Evolutionary conservation across 2,888 invertebrate species (phyloP).

Genomic region (Stenodema calcarata): DNA sequence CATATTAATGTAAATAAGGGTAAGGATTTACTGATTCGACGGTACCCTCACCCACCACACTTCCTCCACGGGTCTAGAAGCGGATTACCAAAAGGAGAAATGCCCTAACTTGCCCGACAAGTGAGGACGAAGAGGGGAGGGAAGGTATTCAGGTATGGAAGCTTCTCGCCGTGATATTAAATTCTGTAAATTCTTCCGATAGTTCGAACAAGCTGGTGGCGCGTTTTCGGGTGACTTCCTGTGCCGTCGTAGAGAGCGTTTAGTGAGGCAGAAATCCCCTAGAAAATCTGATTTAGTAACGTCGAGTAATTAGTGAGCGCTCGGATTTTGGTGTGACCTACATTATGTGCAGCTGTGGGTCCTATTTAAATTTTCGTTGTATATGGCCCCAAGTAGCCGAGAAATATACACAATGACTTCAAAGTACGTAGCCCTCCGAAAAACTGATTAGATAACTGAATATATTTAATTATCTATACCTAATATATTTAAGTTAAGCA

Average conservation of each 20-base stretch:
- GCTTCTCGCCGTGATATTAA: slow-evolving; percentile 7
- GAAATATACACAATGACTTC: too few species aligned
- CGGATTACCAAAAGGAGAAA: neutral
- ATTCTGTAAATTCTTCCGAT: slow-evolving; percentile 32
- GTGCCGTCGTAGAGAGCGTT: neutral
- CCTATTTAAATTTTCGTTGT: too few species aligned
- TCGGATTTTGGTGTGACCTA: too few species aligned
- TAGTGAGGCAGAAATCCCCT: neutral
- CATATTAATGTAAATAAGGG: slow-evolving; percentile 38
- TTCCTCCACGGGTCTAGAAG: neutral
- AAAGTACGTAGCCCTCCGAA: too few species aligned
- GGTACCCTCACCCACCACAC: neutral
- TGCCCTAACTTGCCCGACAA: neutral
- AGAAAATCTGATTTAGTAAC: neutral
- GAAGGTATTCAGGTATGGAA: neutral
- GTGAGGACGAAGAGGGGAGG: neutral
- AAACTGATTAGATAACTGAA: too few species aligned
- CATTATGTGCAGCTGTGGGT: too few species aligned
- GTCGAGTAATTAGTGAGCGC: too few species aligned
- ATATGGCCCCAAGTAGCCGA: too few species aligned
- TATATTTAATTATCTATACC: too few species aligned
- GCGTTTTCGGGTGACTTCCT: neutral
- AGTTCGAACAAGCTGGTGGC: slow-evolving; percentile 6
- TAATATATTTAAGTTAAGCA: too few species aligned
- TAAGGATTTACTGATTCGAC: slow-evolving; percentile 15